Evolutionary conservation across 2,113 vertebrate genomes (phyloP).

Genomic region (Merops nubicus): DNA sequence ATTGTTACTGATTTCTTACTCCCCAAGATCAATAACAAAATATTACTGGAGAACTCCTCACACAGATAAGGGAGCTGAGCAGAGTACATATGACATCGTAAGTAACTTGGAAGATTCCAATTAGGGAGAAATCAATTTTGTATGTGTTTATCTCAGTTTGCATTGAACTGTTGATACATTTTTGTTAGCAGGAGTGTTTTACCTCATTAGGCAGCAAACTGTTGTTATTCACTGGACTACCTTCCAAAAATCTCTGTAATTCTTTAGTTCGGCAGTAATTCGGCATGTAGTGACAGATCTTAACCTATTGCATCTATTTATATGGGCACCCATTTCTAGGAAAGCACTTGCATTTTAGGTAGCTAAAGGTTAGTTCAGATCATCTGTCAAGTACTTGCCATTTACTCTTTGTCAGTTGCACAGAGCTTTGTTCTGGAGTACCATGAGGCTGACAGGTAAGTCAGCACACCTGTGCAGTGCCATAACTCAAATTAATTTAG

Average conservation of each 20-base stretch:
- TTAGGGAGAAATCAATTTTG: background rate
- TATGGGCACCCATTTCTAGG: background rate
- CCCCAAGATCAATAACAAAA: background rate
- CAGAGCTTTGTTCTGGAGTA: background rate
- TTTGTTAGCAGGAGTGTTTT: background rate
- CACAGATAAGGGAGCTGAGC: background rate
- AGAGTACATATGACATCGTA: accelerated
- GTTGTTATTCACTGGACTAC: background rate
- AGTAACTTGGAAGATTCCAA: background rate
- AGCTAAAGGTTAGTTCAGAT: background rate
- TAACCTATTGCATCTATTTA: background rate
- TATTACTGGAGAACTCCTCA: background rate
- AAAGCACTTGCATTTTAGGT: background rate
- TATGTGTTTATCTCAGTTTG: background rate
- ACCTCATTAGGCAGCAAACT: background rate
- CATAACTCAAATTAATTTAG: background rate
- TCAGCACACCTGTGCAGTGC: background rate
- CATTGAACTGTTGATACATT: background rate
- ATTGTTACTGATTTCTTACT: background rate
- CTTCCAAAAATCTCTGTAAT: background rate
- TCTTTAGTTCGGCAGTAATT: background rate
- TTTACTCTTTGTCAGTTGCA: background rate
- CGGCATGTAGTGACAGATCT: background rate
- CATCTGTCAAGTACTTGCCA: background rate
- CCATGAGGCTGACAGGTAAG: background rate